Percentiles rank a stretch among this genome's conserved stretches.
Conservation (phyloP, 2,888 invertebrate species). For the Drosophila kambysellisi region DNA sequence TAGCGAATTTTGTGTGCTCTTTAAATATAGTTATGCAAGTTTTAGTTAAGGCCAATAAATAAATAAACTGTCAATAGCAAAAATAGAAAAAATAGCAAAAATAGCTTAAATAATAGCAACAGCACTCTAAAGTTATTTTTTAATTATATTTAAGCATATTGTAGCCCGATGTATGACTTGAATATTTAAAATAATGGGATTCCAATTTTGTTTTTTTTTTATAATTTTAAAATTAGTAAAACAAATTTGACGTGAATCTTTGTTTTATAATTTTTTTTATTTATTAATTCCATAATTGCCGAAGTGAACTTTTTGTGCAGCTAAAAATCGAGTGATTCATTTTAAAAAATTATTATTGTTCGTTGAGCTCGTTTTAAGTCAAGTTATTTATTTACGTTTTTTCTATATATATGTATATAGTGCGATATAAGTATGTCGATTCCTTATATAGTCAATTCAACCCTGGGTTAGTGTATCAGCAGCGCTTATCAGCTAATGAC, state of each 20-base stretch:
- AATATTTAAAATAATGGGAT: too few relatives aligned
- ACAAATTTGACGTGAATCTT: too few relatives aligned
- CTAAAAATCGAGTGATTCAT: background rate
- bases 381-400: background rate
- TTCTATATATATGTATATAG: fast-evolving
- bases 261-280: too few relatives aligned
- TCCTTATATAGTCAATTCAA: background rate
- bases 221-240: too few relatives aligned
- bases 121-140: background rate
- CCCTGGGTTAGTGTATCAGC: conserved; percentile 39
- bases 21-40: background rate
- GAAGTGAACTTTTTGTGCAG: background rate
- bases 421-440: background rate
- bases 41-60: background rate
- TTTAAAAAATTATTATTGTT: background rate
- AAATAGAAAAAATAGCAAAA: background rate
- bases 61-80: background rate
- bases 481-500: conserved; percentile 75
- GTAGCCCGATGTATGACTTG: background rate
- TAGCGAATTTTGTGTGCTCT: conserved; percentile 25
- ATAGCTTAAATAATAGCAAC: background rate
- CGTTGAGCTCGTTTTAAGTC: background rate
- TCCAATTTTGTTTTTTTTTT: background rate
- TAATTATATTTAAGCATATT: background rate
- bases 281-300: background rate